Evolutionary conservation across 2,797 vertebrate species (phyloP).

Genomic region (Choloepus didactylus): DNA sequence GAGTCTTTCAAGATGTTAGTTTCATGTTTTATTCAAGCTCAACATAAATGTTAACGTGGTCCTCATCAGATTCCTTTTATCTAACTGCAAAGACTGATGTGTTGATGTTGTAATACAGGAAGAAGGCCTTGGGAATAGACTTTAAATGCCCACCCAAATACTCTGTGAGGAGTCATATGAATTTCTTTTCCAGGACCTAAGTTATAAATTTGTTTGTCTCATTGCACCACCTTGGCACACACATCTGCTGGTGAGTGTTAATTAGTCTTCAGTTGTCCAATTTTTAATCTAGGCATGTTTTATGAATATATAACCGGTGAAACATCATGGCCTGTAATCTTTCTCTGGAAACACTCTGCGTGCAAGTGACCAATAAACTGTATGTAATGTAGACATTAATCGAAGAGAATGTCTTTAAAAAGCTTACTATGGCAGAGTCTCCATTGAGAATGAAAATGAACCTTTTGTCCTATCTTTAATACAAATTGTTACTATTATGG

Average conservation of each 20-base stretch:
- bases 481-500: slow-evolving; percentile 74
- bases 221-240: slow-evolving; percentile 71
- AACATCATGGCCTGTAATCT: slow-evolving; percentile 79
- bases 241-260: slow-evolving; percentile 84
- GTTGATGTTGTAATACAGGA: slow-evolving; percentile 73
- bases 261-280: slow-evolving; percentile 86
- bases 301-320: slow-evolving; percentile 81
- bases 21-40: slow-evolving; percentile 81
- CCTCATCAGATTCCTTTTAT: slow-evolving; percentile 67
- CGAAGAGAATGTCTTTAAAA: slow-evolving; percentile 78
- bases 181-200: slow-evolving; percentile 70
- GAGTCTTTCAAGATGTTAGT: slow-evolving; percentile 74
- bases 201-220: slow-evolving; percentile 82
- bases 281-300: slow-evolving; percentile 84
- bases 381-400: slow-evolving; percentile 85
- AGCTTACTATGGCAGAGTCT: slow-evolving; percentile 14
- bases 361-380: slow-evolving; percentile 87
- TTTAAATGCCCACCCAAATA: slow-evolving; percentile 72
- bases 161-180: slow-evolving; percentile 73
- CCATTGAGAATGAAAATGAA: slow-evolving; percentile 72
- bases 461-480: slow-evolving; percentile 62
- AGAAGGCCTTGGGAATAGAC: slow-evolving; percentile 46
- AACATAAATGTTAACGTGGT: slow-evolving; percentile 74
- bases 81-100: slow-evolving; percentile 68
- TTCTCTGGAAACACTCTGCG: slow-evolving; percentile 83